Conservation (phyloP, 1,140 invertebrate genomes). For the Aphis gossypii region DNA sequence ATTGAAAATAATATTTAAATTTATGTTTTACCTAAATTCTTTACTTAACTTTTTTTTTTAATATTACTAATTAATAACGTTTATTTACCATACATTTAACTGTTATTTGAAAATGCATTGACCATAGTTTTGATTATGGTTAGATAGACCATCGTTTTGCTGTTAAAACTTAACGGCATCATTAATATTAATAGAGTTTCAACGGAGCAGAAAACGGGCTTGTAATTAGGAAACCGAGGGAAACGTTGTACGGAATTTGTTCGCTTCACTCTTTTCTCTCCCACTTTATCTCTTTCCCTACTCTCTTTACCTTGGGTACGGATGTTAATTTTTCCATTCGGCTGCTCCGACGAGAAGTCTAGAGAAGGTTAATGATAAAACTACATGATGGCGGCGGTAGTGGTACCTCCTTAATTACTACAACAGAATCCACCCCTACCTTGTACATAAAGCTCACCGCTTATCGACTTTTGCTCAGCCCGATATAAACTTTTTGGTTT, state of each 20-base stretch:
- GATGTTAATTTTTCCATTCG: constrained; percentile 54
- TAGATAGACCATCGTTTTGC: constrained; percentile 24
- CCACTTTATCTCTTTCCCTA: constrained; percentile 20
- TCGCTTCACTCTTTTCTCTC: neutral
- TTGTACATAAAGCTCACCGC: constrained; percentile 30
- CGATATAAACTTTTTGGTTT: constrained; percentile 35
- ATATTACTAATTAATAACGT: neutral
- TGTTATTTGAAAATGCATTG: constrained; percentile 38
- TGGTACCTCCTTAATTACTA: constrained; percentile 33
- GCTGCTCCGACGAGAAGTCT: constrained; percentile 40
- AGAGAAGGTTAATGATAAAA: constrained; percentile 56
- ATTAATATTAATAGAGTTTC: constrained; percentile 57
- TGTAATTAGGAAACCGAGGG: constrained; percentile 45
- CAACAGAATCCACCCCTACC: neutral
- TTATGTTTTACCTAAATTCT: neutral
- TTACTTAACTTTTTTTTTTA: neutral
- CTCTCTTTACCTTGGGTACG: constrained; percentile 22
- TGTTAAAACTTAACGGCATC: constrained; percentile 38
- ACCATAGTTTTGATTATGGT: constrained; percentile 29
- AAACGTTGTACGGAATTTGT: constrained; percentile 25
- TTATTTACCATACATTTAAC: constrained; percentile 22
- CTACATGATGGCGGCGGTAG: constrained; percentile 28
- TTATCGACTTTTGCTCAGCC: constrained; percentile 47
- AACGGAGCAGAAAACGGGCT: constrained; percentile 36
- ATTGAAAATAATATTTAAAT: neutral